A percentile compares a stretch with the other conserved stretches of the same genome.
Evolutionary conservation across 2,797 vertebrate genomes (phyloP).

Genomic region (Denticeps clupeoides): DNA sequence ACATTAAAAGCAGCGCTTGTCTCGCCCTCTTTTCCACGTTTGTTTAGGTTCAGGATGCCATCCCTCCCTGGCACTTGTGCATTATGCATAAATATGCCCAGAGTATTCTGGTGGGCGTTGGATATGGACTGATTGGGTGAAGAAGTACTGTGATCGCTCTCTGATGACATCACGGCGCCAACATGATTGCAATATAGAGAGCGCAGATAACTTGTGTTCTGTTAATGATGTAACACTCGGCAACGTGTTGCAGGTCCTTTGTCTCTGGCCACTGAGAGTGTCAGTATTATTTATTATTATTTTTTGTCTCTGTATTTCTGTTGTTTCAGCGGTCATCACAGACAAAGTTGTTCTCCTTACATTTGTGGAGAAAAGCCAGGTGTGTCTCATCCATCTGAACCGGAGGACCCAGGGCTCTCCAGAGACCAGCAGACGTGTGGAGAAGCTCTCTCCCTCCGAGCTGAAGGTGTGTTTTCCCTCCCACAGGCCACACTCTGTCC

Average conservation of each 20-base stretch:
- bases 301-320: conserved; percentile 28
- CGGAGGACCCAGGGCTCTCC: conserved; percentile 66
- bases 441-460: conserved; percentile 83
- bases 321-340: conserved; percentile 70
- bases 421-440: conserved; percentile 60
- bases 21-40: background rate
- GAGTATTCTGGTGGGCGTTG: no score
- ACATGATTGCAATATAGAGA: no score
- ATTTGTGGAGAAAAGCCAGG: conserved; percentile 78
- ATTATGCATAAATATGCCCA: no score
- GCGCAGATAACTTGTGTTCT: no score
- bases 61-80: no score
- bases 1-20: conserved; percentile 8
- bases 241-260: no score
- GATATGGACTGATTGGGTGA: no score
- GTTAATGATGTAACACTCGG: no score
- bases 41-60: no score
- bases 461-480: conserved; percentile 66
- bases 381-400: conserved; percentile 77
- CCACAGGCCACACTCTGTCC: background rate
- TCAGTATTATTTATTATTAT: background rate
- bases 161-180: no score
- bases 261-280: background rate
- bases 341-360: conserved; percentile 83
- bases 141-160: no score